Conservation (phyloP, 1,140 invertebrate genomes). For the Sesamia nonagrioides region DNA sequence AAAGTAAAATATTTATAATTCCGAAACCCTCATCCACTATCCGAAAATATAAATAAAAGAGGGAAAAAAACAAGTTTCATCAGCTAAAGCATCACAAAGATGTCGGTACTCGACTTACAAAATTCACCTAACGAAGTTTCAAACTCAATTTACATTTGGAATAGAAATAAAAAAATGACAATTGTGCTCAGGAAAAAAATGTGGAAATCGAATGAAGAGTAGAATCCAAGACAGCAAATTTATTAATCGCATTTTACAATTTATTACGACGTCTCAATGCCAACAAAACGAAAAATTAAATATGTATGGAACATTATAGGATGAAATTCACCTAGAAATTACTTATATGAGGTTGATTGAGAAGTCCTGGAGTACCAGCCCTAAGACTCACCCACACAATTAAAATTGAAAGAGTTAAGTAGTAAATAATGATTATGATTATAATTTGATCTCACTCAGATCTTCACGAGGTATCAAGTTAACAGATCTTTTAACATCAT, state of each 20-base stretch:
- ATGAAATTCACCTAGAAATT: constrained; percentile 22
- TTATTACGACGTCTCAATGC: constrained; percentile 34
- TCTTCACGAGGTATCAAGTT: too few relatives aligned
- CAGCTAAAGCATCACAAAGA: constrained; percentile 39
- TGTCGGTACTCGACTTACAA: constrained; percentile 52
- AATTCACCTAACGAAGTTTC: constrained; percentile 71
- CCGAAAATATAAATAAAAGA: constrained; percentile 30
- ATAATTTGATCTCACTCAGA: too few relatives aligned
- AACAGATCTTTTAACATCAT: too few relatives aligned
- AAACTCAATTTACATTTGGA: constrained; percentile 75
- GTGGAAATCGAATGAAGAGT: constrained; percentile 52
- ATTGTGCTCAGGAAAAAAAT: constrained; percentile 58
- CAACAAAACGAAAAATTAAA: constrained; percentile 19
- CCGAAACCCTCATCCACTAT: background rate
- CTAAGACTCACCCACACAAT: background rate
- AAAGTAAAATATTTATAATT: background rate
- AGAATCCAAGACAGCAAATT: constrained; percentile 50
- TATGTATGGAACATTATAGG: constrained; percentile 15
- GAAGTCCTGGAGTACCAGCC: background rate
- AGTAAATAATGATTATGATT: too few relatives aligned
- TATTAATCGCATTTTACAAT: constrained; percentile 52
- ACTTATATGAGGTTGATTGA: constrained; percentile 12
- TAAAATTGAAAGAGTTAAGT: background rate
- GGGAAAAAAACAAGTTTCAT: constrained; percentile 24
- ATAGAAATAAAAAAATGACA: constrained; percentile 70